A percentile compares a stretch with the other conserved stretches of the same genome.
These are phyloP conservation scores for Phalacrocorax aristotelis DNA, from an alignment of 2,113 vertebrate genomes.

Conservation along the genomic window DNA sequence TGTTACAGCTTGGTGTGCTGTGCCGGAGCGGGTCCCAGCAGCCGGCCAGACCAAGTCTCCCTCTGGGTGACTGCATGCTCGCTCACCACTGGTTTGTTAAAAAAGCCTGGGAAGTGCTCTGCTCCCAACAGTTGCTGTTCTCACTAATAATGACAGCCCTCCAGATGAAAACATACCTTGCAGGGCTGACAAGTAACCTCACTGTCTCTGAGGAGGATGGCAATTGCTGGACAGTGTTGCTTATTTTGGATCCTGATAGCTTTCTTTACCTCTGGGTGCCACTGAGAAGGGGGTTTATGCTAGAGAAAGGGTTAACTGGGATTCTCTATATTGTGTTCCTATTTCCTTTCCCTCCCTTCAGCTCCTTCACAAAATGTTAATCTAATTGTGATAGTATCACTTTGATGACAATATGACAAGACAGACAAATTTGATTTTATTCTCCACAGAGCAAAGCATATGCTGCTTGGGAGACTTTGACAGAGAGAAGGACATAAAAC, in stretches of 20 bases:
- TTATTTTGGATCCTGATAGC: slow-evolving; percentile 25
- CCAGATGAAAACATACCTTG: slow-evolving; percentile 22
- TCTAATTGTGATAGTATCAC: slow-evolving; percentile 91
- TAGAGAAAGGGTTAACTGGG: slow-evolving; percentile 78
- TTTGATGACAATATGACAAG: slow-evolving; percentile 92
- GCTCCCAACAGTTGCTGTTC: neutral
- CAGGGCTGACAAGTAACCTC: slow-evolving; percentile 35
- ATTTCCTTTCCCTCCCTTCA: slow-evolving; percentile 80
- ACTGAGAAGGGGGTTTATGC: neutral
- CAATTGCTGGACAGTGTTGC: slow-evolving; percentile 20
- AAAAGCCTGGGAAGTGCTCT: slow-evolving; percentile 6
- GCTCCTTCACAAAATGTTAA: slow-evolving; percentile 88
- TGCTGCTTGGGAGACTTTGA: slow-evolving; percentile 85
- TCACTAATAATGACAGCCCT: slow-evolving; percentile 28
- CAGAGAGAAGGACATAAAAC: slow-evolving; percentile 87
- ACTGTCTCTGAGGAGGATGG: slow-evolving; percentile 32
- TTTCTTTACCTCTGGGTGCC: slow-evolving; percentile 45
- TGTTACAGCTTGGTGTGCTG: rapidly evolving
- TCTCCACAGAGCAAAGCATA: slow-evolving; percentile 89
- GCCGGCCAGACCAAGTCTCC: neutral
- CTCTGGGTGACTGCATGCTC: neutral
- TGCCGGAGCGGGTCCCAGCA: rapidly evolving
- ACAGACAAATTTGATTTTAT: slow-evolving; percentile 94
- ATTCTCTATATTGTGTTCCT: slow-evolving; percentile 75
- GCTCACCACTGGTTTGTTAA: neutral